A percentile compares a stretch with the other conserved stretches of the same genome.
Conservation (phyloP, 2,888 invertebrate species). For the Diogma glabrata region DNA sequence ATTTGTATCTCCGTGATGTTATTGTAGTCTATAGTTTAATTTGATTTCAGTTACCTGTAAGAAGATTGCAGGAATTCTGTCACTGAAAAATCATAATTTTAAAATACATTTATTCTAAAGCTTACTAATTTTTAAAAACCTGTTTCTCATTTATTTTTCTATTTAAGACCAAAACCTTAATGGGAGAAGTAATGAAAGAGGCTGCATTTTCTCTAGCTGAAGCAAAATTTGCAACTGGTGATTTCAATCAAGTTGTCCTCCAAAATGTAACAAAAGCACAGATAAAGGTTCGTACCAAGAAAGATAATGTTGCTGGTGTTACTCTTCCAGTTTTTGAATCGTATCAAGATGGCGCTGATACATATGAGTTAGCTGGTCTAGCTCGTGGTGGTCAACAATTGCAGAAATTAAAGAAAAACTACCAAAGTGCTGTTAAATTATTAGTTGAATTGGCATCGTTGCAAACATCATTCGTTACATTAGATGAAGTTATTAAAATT, state of each 20-base stretch:
- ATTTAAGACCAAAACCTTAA: slow-evolving; percentile 91
- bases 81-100: too few relatives aligned
- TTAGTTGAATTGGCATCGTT: slow-evolving; percentile 94
- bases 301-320: slow-evolving; percentile 99
- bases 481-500: slow-evolving; percentile 98
- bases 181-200: slow-evolving; percentile 99
- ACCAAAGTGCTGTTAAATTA: slow-evolving; percentile 88
- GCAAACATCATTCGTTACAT: slow-evolving; percentile 95
- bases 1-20: too few relatives aligned
- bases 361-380: slow-evolving; percentile 91
- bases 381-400: slow-evolving; percentile 97
- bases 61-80: too few relatives aligned
- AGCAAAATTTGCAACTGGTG: slow-evolving; percentile 96
- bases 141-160: slow-evolving; percentile 9
- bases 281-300: slow-evolving; percentile 92
- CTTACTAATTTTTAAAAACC: too few relatives aligned
- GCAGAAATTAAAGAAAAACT: slow-evolving; percentile 94
- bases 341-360: slow-evolving; percentile 77
- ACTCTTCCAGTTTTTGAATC: slow-evolving; percentile 79
- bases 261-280: slow-evolving; percentile 98
- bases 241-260: slow-evolving; percentile 94
- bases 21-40: too few relatives aligned
- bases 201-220: slow-evolving; percentile 97
- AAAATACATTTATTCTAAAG: too few relatives aligned
- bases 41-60: too few relatives aligned